phyloP scores from a whole-genome alignment of 1,140 invertebrate genomes.

The Eciton burchellii region DNA sequence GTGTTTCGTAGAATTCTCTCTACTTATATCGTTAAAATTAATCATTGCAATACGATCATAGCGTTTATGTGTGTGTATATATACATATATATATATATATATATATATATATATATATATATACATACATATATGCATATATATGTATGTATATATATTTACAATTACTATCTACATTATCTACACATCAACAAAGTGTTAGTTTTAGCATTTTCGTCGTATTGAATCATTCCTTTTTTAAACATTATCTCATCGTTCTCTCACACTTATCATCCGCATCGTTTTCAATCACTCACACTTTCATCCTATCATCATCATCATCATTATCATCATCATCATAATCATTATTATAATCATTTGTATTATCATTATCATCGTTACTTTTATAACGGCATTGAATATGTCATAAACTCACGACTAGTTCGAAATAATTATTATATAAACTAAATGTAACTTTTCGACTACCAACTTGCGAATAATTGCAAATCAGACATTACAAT shows the following conservation, averaged over 20 bases:
- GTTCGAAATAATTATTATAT: conserved; percentile 68
- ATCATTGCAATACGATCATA: conserved; percentile 78
- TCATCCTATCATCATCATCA: conserved; percentile 36
- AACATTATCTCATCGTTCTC: conserved; percentile 7
- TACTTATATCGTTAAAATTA: conserved; percentile 74
- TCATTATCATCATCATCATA: conserved; percentile 26
- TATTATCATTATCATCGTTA: conserved; percentile 33
- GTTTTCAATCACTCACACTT: conserved; percentile 46
- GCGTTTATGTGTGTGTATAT: conserved; percentile 44
- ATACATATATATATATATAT: conserved; percentile 67
- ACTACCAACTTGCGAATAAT: conserved; percentile 34
- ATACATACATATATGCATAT: conserved; percentile 68
- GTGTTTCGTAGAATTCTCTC: conserved; percentile 64
- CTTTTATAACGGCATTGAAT: conserved; percentile 39
- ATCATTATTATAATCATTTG: conserved; percentile 15
- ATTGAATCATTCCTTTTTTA: conserved; percentile 37
- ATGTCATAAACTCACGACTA: conserved; percentile 69
- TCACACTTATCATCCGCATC: conserved; percentile 28
- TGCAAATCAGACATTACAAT: conserved; percentile 48
- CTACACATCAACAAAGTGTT: conserved; percentile 86
- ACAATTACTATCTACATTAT: conserved; percentile 85
- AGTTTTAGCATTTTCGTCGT: conserved; percentile 75
- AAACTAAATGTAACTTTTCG: conserved; percentile 55
- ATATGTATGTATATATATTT: conserved; percentile 75
- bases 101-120: conserved; percentile 48